Evolutionary conservation across 2,113 vertebrate species (phyloP), one percentile per base, ranked within the genome.

Genomic region (Clarias gariepinus): DNA sequence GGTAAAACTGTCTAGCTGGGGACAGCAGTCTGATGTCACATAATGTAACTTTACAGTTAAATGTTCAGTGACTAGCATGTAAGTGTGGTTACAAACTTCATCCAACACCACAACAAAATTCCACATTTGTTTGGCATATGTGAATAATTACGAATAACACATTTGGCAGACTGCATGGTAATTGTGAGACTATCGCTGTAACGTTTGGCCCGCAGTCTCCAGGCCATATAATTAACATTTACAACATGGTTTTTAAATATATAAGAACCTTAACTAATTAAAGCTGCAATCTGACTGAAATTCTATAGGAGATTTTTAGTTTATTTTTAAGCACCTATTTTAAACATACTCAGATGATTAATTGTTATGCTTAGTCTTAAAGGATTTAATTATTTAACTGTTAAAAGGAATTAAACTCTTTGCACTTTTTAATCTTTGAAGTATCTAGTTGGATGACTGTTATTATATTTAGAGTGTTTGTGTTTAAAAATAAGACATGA

Each of bases 171-270:
- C 76, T 83, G 84, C 88, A 78, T 88, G 82, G 89, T 91, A 77
- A 90, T 73, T 88, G 81, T 89, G 87, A 90, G 89, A 89, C 90
- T 90, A 90, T 87, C 85, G 61, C 73, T 88, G 87, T 84, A 89
- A 87, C 89, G 83, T 88, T 91, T 91, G 89, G 88, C 87, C 78
- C 86, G 78, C 18, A 82, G 83, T 85, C 87, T 78, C 85, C 21
- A 71, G 82, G 82, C 89, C 82, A 68, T 88, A 85, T 86, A 88
- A 91, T 92, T 90, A 90, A 81, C 87, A 86, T 92, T 91, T 92
- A 90, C 86, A 87, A 89, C 77, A 87, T 91, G 87, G 87, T 90
- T 90, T 90, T 90, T 87, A 88, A 89, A 88, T 90, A 85, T 80
- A 76, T 79, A 84, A 87, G 77, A 87, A 87, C 86, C 84, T 85